Base-by-base conservation (phyloP, 1,140 invertebrate species). In the Orius laevigatus region DNA sequence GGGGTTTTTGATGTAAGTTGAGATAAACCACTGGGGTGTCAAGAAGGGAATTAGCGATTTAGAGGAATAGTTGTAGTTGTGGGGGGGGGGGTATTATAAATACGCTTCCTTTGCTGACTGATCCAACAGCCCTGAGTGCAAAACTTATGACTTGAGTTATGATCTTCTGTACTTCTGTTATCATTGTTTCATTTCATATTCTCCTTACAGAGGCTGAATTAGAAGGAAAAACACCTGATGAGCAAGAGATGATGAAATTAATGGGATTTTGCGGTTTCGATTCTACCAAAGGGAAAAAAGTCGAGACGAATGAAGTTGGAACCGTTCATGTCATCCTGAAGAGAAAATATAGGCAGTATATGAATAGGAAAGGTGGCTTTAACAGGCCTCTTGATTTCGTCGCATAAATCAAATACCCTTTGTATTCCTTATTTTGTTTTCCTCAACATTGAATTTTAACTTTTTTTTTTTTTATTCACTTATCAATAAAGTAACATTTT, bases 351-450 rank as follows among this genome's bases (percentile, higher is more conserved):
- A 78, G 93, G 50, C 95, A 98, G 67, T 98, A 98, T 60, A 98
- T 98, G 95, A 98, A 98, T 66, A 75, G 95, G 49, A 93, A 95
- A 69, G 95, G 95, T 55, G 95, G 95, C 50, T 98, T 98, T 68
- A 98, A 98, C 65, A 74, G 95, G 61, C 94, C 95, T 33, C 69
- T 98, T 43, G 95, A 98, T 68, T 91, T 90, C 71, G 87, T 93
- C 40, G 84, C 84, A 53, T 87, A 75, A 70, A 34, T 8, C 33
- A 8, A 34, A 34, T n/a, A n/a, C n/a, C n/a, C n/a, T n/a, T n/a
- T n/a, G n/a, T n/a, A n/a, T n/a, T n/a, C n/a, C 25, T 25, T 25
- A 25, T 25, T 25, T 25, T 25, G 8, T 25, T 25, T 25, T 25
- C 25, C 25, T 8, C 8, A 25, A 25, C 3, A 25, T 25, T 25